Percentiles rank a stretch among this genome's conserved stretches.
Conservation (phyloP, 2,113 vertebrate species). For the Amblyornis subalaris region DNA sequence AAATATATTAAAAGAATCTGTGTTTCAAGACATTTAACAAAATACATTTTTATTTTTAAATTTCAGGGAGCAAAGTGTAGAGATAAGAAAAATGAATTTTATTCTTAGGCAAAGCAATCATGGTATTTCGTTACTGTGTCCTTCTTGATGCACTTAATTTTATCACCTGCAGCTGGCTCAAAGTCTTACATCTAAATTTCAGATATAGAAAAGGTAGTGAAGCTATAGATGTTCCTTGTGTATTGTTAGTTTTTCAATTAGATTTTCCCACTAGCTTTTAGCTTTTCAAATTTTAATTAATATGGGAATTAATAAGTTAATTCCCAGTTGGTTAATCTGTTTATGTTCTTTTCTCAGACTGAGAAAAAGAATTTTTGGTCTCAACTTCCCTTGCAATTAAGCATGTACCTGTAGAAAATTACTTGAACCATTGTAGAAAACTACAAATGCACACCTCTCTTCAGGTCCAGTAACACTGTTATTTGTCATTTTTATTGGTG, state of each 20-base stretch:
- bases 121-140: neutral
- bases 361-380: neutral
- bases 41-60: neutral
- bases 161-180: neutral
- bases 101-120: neutral
- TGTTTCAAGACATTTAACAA: neutral
- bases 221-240: neutral
- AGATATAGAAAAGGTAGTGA: neutral
- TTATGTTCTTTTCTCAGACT: neutral
- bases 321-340: neutral
- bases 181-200: neutral
- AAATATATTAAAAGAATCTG: neutral
- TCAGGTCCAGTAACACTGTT: neutral
- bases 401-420: neutral
- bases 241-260: neutral
- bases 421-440: neutral
- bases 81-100: neutral
- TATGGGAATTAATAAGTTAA: neutral
- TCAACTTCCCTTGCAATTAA: neutral
- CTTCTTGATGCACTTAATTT: neutral
- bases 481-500: neutral
- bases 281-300: neutral
- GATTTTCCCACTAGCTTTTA: neutral
- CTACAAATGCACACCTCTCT: neutral
- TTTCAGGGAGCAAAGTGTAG: neutral